Percentiles rank a stretch among this genome's conserved stretches.
Evolutionary conservation across 2,888 invertebrate species (phyloP).

Genomic region (Morinoia aosen): DNA sequence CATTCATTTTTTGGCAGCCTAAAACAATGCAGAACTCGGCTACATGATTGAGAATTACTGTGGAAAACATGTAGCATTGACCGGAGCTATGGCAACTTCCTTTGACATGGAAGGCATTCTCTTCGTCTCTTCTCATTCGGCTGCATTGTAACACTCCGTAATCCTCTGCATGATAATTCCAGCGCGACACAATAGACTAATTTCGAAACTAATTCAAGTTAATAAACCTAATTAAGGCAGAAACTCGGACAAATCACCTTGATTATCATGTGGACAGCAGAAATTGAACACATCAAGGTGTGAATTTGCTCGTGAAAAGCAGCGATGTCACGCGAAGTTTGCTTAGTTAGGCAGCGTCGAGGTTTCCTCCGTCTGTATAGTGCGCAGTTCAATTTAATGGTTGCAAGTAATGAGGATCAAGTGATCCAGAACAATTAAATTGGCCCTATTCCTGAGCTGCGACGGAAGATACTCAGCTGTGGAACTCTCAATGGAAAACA

Average conservation of each 20-base stretch:
- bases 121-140: background rate
- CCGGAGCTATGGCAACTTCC: background rate
- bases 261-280: slow-evolving; percentile 51
- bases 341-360: background rate
- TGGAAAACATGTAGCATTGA: background rate
- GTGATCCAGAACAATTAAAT: background rate
- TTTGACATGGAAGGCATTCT: background rate
- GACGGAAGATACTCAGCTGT: background rate
- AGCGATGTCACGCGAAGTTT: slow-evolving; percentile 1
- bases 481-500: background rate
- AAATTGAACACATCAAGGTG: slow-evolving; percentile 37
- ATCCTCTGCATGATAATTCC: background rate
- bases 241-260: slow-evolving; percentile 51
- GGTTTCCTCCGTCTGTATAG: background rate
- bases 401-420: slow-evolving; percentile 1
- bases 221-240: slow-evolving; percentile 45
- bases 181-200: slow-evolving; percentile 42
- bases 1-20: background rate
- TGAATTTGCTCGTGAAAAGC: slow-evolving; percentile 38
- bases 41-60: background rate
- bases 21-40: background rate
- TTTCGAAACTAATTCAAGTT: slow-evolving; percentile 49
- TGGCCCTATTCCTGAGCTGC: background rate
- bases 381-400: slow-evolving; percentile 2
- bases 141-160: background rate